These are phyloP conservation scores for Drosophila macrospina DNA, from an alignment of 2,888 invertebrate species.

Conservation along the genomic window DNA sequence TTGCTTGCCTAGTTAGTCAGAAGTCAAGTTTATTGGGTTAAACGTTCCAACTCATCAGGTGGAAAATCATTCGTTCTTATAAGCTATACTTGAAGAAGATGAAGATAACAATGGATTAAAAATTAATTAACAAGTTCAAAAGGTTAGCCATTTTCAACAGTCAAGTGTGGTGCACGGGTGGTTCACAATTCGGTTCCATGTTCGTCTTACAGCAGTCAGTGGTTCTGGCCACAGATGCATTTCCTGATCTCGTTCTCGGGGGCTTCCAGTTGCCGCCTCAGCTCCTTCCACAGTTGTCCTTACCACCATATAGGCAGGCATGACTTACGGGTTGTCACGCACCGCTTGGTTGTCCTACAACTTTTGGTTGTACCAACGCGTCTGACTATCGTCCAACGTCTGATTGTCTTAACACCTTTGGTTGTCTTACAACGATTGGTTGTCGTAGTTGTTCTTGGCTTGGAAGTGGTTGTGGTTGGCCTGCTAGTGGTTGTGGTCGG, in stretches of 20 bases:
- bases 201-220: neutral
- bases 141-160: neutral
- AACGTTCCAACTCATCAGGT: no score
- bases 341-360: neutral
- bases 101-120: no score
- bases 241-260: neutral
- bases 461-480: neutral
- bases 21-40: no score
- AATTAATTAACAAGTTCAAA: no score
- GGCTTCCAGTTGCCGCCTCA: neutral
- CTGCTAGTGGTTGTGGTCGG: neutral
- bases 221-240: constrained; percentile 11
- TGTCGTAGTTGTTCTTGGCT: no score
- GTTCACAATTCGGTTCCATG: neutral
- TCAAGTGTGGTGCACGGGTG: neutral
- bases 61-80: no score
- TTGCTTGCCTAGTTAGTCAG: no score
- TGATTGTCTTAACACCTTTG: neutral
- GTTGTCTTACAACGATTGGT: no score
- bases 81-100: no score
- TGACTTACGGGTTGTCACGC: neutral
- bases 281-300: neutral
- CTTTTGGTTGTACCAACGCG: no score
- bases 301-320: constrained; percentile 10
- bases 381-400: neutral